Percentiles rank a stretch among this genome's conserved stretches.
These are phyloP conservation scores for Calliopum simillimum DNA, from an alignment of 2,888 invertebrate genomes.

Conservation along the genomic window DNA sequence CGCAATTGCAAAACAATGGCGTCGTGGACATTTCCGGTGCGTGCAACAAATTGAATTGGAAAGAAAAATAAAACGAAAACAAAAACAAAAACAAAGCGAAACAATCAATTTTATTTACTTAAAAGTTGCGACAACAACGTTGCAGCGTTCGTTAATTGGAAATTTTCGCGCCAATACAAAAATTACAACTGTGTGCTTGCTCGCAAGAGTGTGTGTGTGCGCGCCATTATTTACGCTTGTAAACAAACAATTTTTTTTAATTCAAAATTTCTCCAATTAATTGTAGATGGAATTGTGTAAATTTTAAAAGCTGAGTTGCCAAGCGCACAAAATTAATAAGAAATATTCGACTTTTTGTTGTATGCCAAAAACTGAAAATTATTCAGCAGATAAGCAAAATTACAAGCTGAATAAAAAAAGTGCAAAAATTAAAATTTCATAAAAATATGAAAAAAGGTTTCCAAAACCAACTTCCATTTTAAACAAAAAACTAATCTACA, in stretches of 20 bases:
- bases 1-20: background rate
- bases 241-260: background rate
- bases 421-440: background rate
- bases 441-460: background rate
- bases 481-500: background rate
- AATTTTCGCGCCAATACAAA: too few species aligned
- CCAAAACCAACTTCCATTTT: background rate
- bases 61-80: too few species aligned
- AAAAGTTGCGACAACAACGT: too few species aligned
- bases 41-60: background rate
- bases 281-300: too few species aligned
- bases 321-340: too few species aligned
- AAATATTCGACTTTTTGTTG: too few species aligned
- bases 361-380: too few species aligned
- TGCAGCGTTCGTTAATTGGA: too few species aligned
- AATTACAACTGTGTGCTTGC: too few species aligned
- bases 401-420: background rate
- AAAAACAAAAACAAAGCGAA: background rate
- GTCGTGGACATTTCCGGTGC: background rate
- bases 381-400: background rate
- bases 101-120: background rate
- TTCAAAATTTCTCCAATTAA: too few species aligned
- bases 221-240: background rate
- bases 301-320: too few species aligned
- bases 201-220: background rate